Evolutionary conservation across 2,888 invertebrate species (phyloP).

Genomic region (Perithous albicinctus): DNA sequence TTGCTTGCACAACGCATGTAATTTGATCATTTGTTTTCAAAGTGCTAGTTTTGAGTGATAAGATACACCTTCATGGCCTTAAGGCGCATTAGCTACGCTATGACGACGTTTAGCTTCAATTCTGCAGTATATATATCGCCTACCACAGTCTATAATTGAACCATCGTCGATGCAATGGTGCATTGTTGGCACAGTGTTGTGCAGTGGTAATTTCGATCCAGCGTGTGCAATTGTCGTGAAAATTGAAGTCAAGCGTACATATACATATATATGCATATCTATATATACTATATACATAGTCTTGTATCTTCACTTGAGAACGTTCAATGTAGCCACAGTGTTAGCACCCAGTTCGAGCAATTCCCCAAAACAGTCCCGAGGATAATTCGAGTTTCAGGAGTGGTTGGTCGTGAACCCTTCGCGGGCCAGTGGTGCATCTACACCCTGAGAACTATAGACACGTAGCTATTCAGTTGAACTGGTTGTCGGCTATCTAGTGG

Average conservation of each 20-base stretch:
- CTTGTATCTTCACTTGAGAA: neutral
- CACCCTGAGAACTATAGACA: neutral
- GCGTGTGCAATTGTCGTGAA: constrained; percentile 14
- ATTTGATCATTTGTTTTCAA: neutral
- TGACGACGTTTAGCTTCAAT: neutral
- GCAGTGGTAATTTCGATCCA: neutral
- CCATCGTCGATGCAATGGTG: neutral
- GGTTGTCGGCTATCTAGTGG: constrained; percentile 58
- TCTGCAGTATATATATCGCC: neutral
- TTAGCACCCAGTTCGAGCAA: neutral
- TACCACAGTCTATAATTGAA: neutral
- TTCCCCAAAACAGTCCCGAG: constrained; percentile 39
- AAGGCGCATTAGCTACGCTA: neutral
- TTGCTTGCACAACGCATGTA: neutral
- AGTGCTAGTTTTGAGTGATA: neutral
- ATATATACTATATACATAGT: too few species aligned
- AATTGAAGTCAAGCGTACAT: constrained; percentile 1
- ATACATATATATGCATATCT: too few species aligned
- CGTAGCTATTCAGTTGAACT: constrained; percentile 1
- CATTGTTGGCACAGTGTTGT: neutral
- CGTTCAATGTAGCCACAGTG: neutral
- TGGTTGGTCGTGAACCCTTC: constrained; percentile 23
- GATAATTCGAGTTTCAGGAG: constrained; percentile 38
- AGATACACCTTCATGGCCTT: neutral
- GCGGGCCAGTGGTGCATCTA: constrained; percentile 20